Percentiles rank a stretch among this genome's conserved stretches.
These are phyloP conservation scores for Hipparchia sbordonii DNA, from an alignment of 2,888 invertebrate species.

Conservation along the genomic window DNA sequence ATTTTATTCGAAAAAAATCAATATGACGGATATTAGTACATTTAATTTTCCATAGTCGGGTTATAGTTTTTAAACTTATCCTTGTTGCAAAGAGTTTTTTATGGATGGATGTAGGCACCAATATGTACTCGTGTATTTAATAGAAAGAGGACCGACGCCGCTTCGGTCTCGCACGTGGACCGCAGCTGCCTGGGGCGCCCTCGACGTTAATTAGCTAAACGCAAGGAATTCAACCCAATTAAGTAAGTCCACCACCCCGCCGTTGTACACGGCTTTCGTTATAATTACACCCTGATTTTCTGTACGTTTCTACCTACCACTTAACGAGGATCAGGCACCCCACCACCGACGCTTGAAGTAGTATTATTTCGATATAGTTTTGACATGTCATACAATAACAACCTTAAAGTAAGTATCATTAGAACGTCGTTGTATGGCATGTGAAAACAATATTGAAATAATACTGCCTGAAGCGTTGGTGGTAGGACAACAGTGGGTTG, in stretches of 20 bases:
- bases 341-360: too few relatives aligned
- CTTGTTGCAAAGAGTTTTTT: background rate
- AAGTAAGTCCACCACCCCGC: constrained; percentile 50
- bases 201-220: constrained; percentile 71
- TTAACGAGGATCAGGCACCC: constrained; percentile 18
- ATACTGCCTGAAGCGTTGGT: too few relatives aligned
- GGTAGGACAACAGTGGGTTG: too few relatives aligned
- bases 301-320: constrained; percentile 31
- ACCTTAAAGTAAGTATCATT: too few relatives aligned
- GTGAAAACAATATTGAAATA: too few relatives aligned
- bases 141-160: constrained; percentile 30
- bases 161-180: constrained; percentile 59
- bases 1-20: too few relatives aligned
- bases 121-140: background rate
- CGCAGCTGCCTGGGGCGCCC: constrained; percentile 63
- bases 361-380: too few relatives aligned
- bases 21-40: too few relatives aligned
- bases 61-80: too few relatives aligned
- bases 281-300: constrained; percentile 41
- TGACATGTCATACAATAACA: too few relatives aligned
- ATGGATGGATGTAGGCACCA: background rate
- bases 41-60: too few relatives aligned
- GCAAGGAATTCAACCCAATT: constrained; percentile 70
- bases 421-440: too few relatives aligned
- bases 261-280: constrained; percentile 38